Base-by-base conservation (phyloP, 2,888 invertebrate genomes). In the Amiota mariae region DNA sequence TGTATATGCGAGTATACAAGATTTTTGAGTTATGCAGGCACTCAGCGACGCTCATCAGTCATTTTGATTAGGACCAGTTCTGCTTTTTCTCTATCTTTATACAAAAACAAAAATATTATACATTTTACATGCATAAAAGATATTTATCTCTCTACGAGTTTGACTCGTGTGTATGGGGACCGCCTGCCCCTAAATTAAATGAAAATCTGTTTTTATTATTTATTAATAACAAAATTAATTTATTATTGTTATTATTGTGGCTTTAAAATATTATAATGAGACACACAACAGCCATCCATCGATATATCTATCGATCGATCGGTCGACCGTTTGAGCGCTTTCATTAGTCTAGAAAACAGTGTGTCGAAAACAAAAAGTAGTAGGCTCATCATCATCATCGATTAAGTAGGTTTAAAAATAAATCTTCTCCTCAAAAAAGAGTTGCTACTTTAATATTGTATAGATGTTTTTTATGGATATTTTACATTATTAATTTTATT, bases 41-140 rank as follows among this genome's bases (percentile, higher is more conserved):
- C 67, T 68, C 67, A 68, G 67, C 67, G 79, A 72, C 78, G 70
- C 78, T 78, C 83, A 86, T 84, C 79, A 77, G 78, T 84, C 86
- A 84, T 81, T 80, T 78, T 78, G 87, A 84, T 84, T 77, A 73
- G 71, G 72, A 77, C 78, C 78, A 76, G 75, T 76, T 76, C 70
- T 20, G 6, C n/a, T 36, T 36, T 36, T 36, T 36, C 36, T 36
- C 8, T 36, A 36, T 6, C 36, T 36, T 36, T 36, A 24, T 57
- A 57, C 57, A 57, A n/a, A 57, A 18, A 57, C 57, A 57, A 13
- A 59, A n/a, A 18, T 2, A 59, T 20, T 20, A 51, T n/a, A n/a
- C n/a, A 13, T 12, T 51, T 13, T n/a, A 10, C 54, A 54, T 15
- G 63, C 56, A 46, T 64, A 64, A 18, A 12, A 15, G 59, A 20